Conservation (phyloP, 2,888 invertebrate genomes). For the Rhingia campestris region DNA sequence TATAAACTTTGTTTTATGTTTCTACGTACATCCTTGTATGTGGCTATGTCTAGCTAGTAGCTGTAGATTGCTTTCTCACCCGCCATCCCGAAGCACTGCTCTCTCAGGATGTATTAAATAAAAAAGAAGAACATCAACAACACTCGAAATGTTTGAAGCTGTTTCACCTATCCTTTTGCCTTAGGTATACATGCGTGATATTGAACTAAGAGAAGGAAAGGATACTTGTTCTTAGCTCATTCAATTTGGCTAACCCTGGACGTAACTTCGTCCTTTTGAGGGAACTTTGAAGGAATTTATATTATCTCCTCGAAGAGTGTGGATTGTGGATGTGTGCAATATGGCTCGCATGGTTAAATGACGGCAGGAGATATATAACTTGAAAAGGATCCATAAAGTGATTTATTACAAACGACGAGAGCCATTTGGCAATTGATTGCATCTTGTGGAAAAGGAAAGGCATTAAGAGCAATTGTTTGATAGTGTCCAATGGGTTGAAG, state of each 20-base stretch:
- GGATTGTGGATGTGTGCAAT: constrained; percentile 21
- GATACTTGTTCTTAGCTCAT: constrained; percentile 56
- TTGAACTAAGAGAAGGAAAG: constrained; percentile 4
- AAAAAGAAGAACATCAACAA: constrained; percentile 11
- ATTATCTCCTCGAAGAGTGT: constrained; percentile 31
- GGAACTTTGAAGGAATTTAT: constrained; percentile 33
- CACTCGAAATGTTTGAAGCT: constrained; percentile 63
- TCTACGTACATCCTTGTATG: neutral
- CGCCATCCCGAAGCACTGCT: neutral
- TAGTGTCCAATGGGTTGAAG: too few species aligned
- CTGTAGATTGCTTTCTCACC: constrained; percentile 43
- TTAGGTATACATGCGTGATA: constrained; percentile 43
- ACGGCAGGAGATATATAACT: constrained; percentile 33
- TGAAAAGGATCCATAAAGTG: constrained; percentile 56
- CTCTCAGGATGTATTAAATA: constrained; percentile 56
- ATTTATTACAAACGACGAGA: constrained; percentile 54
- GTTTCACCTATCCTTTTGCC: constrained; percentile 53
- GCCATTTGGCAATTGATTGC: constrained; percentile 50
- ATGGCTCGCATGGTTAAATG: neutral
- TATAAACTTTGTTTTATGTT: constrained; percentile 76
- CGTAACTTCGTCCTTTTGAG: constrained; percentile 23
- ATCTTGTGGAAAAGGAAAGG: neutral
- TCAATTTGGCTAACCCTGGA: constrained; percentile 37
- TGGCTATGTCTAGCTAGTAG: constrained; percentile 25
- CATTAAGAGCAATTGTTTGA: neutral